These are phyloP conservation scores for Drosophila infuscata DNA, from an alignment of 2,888 invertebrate genomes.

Conservation along the genomic window DNA sequence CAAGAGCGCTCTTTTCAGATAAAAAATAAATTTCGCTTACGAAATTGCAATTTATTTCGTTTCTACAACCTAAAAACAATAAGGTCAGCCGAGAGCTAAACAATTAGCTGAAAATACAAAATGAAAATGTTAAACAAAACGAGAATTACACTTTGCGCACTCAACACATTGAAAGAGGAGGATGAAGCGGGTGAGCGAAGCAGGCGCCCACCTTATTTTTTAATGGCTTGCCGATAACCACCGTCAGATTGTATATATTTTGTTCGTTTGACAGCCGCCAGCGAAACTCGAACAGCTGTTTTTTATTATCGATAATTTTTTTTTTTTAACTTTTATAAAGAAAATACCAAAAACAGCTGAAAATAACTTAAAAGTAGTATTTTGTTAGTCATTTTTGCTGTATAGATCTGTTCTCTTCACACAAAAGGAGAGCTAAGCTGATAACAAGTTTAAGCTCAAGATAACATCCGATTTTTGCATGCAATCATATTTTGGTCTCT, in stretches of 20 bases:
- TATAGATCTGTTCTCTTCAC: constrained; percentile 21
- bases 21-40: neutral
- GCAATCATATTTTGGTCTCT: constrained; percentile 6
- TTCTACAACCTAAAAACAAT: neutral
- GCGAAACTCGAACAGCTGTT: neutral
- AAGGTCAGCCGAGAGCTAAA: neutral
- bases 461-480: constrained; percentile 1
- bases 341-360: neutral
- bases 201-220: neutral
- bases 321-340: neutral
- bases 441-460: neutral
- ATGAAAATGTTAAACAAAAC: neutral
- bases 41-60: neutral
- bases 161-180: too few species aligned
- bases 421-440: constrained; percentile 1
- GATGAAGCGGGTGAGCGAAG: neutral
- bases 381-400: constrained; percentile 3
- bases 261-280: neutral
- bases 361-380: constrained; percentile 4
- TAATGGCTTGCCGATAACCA: neutral
- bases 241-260: neutral
- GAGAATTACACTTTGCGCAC: too few species aligned
- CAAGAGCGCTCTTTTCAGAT: neutral
- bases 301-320: neutral
- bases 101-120: neutral